Percentiles rank a stretch among this genome's conserved stretches.
phyloP scores from a whole-genome alignment of 2,888 invertebrate species.

The Gymnocheta viridis region DNA sequence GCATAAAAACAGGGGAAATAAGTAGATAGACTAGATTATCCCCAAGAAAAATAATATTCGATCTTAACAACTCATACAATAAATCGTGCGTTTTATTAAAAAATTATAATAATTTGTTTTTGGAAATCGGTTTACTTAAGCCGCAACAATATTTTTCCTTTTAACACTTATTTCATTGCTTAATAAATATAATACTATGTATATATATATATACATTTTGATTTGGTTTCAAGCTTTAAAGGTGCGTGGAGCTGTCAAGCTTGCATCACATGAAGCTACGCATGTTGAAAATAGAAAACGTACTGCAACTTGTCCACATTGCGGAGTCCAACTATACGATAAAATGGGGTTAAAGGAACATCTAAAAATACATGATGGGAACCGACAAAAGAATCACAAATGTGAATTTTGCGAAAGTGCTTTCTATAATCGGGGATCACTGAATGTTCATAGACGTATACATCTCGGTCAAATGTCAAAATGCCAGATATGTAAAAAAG shows the following conservation, averaged over 20 bases:
- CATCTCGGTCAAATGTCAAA: conserved; percentile 50
- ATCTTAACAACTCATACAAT: no score
- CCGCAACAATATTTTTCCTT: not conserved
- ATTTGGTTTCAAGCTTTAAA: conserved; percentile 15
- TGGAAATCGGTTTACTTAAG: no score
- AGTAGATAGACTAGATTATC: no score
- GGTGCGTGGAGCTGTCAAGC: not conserved
- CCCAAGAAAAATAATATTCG: no score
- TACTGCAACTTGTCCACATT: conserved; percentile 24
- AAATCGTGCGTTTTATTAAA: no score
- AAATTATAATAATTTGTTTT: no score
- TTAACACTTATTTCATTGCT: not conserved
- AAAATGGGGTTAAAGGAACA: conserved; percentile 9
- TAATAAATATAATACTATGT: no score
- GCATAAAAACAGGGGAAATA: no score
- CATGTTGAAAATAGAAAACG: conserved; percentile 38
- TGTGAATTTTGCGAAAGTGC: conserved; percentile 63
- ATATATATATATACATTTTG: no score
- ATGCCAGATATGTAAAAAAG: conserved; percentile 45
- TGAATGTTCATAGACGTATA: conserved; percentile 58
- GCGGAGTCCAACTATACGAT: conserved; percentile 41
- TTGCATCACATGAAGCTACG: conserved; percentile 43
- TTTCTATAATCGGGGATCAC: conserved; percentile 30
- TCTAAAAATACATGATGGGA: conserved; percentile 34
- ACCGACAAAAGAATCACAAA: conserved; percentile 46